Conservation (phyloP, 1,140 invertebrate species). For the Hydropsyche tenuis region DNA sequence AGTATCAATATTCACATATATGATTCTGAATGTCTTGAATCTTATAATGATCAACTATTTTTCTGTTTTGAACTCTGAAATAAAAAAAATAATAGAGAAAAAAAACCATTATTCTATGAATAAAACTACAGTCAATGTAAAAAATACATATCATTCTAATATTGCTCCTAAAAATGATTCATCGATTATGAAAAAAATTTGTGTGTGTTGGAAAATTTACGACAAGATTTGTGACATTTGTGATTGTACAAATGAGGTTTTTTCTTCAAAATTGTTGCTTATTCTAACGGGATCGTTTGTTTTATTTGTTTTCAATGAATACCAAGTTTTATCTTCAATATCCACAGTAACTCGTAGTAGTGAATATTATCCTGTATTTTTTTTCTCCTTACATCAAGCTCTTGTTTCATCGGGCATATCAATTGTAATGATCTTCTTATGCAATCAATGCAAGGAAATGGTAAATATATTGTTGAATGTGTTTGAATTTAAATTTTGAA, state of each 20-base stretch:
- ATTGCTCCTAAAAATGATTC: no score
- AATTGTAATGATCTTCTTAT: background rate
- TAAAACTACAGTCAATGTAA: background rate
- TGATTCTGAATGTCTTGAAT: background rate
- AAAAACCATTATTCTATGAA: no score
- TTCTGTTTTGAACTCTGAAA: background rate
- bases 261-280: background rate
- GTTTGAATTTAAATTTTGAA: background rate
- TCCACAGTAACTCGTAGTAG: no score
- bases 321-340: background rate
- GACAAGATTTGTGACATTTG: background rate
- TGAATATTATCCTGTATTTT: background rate
- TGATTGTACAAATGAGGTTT: background rate
- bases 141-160: background rate
- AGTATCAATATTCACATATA: background rate
- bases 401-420: background rate
- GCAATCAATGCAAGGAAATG: conserved; percentile 10
- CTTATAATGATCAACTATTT: background rate
- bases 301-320: background rate
- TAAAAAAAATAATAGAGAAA: background rate
- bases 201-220: background rate
- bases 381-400: background rate
- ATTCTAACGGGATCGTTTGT: background rate
- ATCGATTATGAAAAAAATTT: background rate
- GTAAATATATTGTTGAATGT: background rate